phyloP scores from a whole-genome alignment of 2,888 invertebrate genomes.

The Caradrina kadenii region DNA sequence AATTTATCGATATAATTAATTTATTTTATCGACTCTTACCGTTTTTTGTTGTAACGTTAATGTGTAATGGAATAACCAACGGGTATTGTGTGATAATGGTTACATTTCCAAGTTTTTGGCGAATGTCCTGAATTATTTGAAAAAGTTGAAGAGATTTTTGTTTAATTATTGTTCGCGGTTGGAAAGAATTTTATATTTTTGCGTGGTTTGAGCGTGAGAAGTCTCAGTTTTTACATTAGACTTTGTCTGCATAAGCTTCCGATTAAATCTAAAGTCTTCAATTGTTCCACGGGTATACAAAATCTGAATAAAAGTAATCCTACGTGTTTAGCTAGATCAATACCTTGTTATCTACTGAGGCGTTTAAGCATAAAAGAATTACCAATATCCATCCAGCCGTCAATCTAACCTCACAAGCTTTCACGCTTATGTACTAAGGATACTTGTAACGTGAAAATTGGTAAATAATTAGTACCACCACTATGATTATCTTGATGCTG shows the following conservation, averaged over 20 bases:
- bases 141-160: constrained; percentile 19
- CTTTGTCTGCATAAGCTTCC: no score
- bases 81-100: constrained; percentile 57
- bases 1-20: constrained; percentile 49
- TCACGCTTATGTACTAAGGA: no score
- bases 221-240: constrained; percentile 29
- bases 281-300: no score
- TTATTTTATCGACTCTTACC: constrained; percentile 42
- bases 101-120: constrained; percentile 17
- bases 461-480: constrained; percentile 2
- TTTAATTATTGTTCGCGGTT: constrained; percentile 6
- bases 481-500: no score
- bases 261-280: no score
- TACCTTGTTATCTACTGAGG: no score
- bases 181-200: constrained; percentile 10
- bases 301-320: no score
- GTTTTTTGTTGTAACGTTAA: constrained; percentile 44
- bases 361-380: no score
- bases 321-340: no score
- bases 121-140: constrained; percentile 21
- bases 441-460: constrained; percentile 1
- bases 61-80: constrained; percentile 42
- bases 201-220: constrained; percentile 40
- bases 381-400: no score
- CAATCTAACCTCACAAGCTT: no score